Conservation (phyloP, 2,797 vertebrate species). For the Avahi laniger region DNA sequence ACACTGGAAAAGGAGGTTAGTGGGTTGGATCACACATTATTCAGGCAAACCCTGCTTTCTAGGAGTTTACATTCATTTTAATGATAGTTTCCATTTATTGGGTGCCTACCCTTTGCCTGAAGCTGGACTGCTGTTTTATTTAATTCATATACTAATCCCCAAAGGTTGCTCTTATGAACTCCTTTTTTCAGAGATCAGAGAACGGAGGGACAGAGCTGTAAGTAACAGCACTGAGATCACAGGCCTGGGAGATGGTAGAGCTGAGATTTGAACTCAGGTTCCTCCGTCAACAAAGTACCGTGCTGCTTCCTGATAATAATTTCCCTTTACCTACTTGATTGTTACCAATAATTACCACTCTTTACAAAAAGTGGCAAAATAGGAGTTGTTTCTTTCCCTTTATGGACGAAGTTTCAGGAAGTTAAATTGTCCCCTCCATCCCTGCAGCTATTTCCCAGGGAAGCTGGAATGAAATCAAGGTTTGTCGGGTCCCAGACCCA, state of each 20-base stretch:
- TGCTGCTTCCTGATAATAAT: background rate
- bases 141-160: background rate
- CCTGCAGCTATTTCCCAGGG: background rate
- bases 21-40: background rate
- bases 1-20: background rate
- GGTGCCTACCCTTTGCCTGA: background rate
- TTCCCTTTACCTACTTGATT: background rate
- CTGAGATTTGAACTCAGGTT: background rate
- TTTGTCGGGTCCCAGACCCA: background rate
- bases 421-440: fast-evolving
- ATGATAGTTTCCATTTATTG: background rate
- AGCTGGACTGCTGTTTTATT: background rate
- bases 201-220: background rate
- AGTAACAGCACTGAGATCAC: background rate
- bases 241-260: background rate
- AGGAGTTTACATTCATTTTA: background rate
- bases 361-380: background rate
- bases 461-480: background rate
- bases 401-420: background rate
- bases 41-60: background rate
- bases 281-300: background rate
- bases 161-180: background rate
- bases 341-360: fast-evolving
- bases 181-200: background rate
- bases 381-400: background rate